Percentiles rank a stretch among this genome's conserved stretches.
These are phyloP conservation scores for Spermophilus dauricus DNA, from an alignment of 2,113 vertebrate genomes.

Conservation along the genomic window DNA sequence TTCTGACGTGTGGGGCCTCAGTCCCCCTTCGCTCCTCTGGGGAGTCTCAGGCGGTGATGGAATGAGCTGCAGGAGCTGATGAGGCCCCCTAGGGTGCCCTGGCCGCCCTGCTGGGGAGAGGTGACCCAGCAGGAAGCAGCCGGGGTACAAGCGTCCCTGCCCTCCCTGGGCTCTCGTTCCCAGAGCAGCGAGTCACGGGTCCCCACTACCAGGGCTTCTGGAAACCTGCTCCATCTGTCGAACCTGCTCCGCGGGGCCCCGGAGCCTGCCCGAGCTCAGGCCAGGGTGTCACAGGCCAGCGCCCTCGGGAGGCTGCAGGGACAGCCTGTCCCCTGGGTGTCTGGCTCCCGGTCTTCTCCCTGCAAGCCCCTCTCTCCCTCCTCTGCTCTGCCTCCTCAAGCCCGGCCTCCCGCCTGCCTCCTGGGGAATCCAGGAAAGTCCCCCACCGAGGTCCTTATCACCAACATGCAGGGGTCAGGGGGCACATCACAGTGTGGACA, in stretches of 20 bases:
- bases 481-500: not conserved
- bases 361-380: too few species aligned
- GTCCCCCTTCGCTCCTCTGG: not conserved
- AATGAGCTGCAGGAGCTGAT: not conserved
- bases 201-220: too few species aligned
- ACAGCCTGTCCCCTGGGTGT: too few species aligned
- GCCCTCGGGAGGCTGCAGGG: too few species aligned
- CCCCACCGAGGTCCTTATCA: not conserved
- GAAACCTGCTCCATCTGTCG: not conserved
- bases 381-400: too few species aligned
- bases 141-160: not conserved
- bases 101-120: not conserved
- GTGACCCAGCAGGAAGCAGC: not conserved
- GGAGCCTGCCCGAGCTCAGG: too few species aligned
- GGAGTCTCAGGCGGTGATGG: not conserved
- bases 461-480: not conserved
- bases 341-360: too few species aligned
- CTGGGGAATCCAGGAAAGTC: too few species aligned
- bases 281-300: too few species aligned
- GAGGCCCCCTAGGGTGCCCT: accelerated
- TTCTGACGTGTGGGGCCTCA: accelerated
- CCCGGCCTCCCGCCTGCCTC: not conserved
- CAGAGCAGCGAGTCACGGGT: too few species aligned
- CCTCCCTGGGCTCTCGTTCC: too few species aligned
- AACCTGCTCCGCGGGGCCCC: too few species aligned